Conservation (phyloP, 2,797 vertebrate genomes). For the Podarcis siculus region DNA sequence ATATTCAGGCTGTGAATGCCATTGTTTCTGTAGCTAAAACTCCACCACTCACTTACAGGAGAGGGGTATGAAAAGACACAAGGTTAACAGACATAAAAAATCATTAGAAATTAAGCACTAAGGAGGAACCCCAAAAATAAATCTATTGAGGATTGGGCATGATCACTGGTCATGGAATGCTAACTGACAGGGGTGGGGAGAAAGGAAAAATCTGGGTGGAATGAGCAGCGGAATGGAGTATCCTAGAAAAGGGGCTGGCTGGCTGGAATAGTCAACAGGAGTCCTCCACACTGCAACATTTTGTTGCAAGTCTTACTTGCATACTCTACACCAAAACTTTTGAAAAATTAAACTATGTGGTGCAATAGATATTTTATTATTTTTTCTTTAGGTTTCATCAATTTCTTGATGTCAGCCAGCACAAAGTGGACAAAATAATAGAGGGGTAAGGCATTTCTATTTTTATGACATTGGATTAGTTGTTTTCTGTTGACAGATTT, state of each 20-base stretch:
- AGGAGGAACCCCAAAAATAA: neutral
- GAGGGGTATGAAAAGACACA: neutral
- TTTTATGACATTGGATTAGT: conserved; percentile 9
- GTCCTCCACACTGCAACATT: neutral
- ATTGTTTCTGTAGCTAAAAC: neutral
- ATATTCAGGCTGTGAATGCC: neutral
- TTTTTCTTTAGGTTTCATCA: conserved; percentile 88
- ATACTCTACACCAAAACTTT: neutral
- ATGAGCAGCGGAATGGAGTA: neutral
- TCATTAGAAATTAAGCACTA: neutral
- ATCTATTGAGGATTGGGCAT: neutral
- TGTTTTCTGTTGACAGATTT: conserved; percentile 31
- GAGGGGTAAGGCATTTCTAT: conserved; percentile 83
- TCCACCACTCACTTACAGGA: neutral
- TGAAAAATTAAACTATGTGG: conserved; percentile 13
- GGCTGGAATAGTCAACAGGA: neutral
- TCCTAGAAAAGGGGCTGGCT: no score
- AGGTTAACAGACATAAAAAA: neutral
- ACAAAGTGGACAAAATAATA: conserved; percentile 89
- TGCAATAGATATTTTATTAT: neutral
- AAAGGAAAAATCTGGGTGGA: no score
- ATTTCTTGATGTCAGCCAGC: conserved; percentile 92
- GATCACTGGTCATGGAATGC: neutral
- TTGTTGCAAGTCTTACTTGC: neutral
- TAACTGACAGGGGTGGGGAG: neutral